These are phyloP conservation scores for Samia ricini DNA, from an alignment of 1,140 invertebrate species.

Conservation along the genomic window DNA sequence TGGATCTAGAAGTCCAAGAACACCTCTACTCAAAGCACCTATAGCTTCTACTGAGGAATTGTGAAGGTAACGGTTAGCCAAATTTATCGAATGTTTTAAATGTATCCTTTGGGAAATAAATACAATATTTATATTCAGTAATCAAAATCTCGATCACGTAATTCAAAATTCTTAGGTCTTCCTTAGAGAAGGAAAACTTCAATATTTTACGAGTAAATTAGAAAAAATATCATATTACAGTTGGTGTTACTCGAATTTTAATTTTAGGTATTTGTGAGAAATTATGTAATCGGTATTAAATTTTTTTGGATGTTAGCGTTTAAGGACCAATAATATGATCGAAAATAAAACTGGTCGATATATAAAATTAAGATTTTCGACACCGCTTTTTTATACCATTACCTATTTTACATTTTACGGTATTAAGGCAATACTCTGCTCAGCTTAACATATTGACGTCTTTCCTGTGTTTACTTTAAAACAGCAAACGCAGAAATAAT, in stretches of 20 bases:
- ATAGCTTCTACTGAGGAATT: slow-evolving; percentile 83
- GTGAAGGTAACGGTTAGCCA: slow-evolving; percentile 58
- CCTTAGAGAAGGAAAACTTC: not conserved
- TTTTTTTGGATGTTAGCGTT: slow-evolving; percentile 21
- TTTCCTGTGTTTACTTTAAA: too few relatives aligned
- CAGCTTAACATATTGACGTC: not conserved
- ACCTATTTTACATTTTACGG: slow-evolving; percentile 44
- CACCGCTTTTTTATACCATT: slow-evolving; percentile 43
- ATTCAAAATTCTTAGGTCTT: slow-evolving; percentile 4
- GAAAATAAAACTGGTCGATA: not conserved
- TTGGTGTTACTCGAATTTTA: slow-evolving; percentile 36
- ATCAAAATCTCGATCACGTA: not conserved
- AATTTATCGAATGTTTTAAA: not conserved
- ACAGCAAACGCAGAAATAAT: not conserved
- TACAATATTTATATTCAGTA: not conserved
- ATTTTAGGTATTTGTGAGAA: slow-evolving; percentile 19
- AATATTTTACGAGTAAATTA: not conserved
- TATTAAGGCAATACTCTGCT: not conserved
- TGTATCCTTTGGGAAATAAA: too few relatives aligned
- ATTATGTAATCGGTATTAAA: slow-evolving; percentile 28
- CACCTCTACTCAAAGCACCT: slow-evolving; percentile 77
- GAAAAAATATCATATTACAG: not conserved
- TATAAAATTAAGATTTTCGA: slow-evolving; percentile 26
- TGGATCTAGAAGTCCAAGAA: slow-evolving; percentile 65
- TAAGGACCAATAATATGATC: slow-evolving; percentile 3